Evolutionary conservation across 2,888 invertebrate genomes (phyloP).

Genomic region (Argyresthia albistria): DNA sequence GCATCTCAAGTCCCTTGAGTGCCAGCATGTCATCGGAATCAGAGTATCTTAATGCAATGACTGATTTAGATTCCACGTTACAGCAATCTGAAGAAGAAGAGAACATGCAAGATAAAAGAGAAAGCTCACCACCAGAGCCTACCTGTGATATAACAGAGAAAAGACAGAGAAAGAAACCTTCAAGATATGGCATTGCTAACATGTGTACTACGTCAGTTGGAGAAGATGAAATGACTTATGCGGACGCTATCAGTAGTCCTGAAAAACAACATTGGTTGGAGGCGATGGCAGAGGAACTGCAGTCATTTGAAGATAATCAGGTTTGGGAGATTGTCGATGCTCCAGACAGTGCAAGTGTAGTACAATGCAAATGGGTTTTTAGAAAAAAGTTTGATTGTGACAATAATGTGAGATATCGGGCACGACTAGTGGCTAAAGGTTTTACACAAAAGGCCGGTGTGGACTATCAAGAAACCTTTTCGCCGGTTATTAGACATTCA

Average conservation of each 20-base stretch:
- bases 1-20: no score
- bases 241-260: slow-evolving; percentile 8
- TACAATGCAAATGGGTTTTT: slow-evolving; percentile 6
- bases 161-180: slow-evolving; percentile 6
- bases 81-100: not conserved
- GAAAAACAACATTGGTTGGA: slow-evolving; percentile 10
- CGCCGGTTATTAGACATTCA: slow-evolving; percentile 2
- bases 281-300: slow-evolving; percentile 12
- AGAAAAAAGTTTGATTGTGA: slow-evolving; percentile 3
- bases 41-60: no score
- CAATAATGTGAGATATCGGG: slow-evolving; percentile 2
- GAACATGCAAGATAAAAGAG: not conserved
- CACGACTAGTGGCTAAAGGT: slow-evolving; percentile 4
- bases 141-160: not conserved
- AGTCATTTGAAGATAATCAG: slow-evolving; percentile 11
- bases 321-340: slow-evolving; percentile 10
- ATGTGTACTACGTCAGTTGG: not conserved
- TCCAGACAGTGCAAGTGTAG: slow-evolving; percentile 6
- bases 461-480: slow-evolving; percentile 3
- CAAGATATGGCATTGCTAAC: slow-evolving; percentile 9
- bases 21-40: no score
- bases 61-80: no score
- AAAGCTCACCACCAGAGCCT: not conserved
- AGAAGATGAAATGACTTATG: no score
- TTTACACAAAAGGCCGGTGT: slow-evolving; percentile 4